Percentiles rank a stretch among this genome's conserved stretches.
phyloP scores from a whole-genome alignment of 1,140 invertebrate genomes.

The Teleopsis dalmanni region DNA sequence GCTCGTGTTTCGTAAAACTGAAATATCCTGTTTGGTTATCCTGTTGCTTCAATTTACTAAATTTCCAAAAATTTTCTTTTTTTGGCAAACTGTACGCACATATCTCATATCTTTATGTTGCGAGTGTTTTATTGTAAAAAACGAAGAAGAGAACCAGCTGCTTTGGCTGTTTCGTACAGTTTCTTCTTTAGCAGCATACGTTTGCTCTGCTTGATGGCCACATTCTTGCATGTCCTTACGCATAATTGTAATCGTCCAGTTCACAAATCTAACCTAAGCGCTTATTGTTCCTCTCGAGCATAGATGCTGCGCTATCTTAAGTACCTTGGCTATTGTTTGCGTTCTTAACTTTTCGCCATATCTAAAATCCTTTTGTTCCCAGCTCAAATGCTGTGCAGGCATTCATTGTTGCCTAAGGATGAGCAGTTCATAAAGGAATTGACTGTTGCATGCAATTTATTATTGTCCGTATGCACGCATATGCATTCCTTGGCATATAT shows the following conservation, averaged over 20 bases:
- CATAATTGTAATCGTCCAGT: too few relatives aligned
- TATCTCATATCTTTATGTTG: neutral
- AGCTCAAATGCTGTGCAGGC: constrained; percentile 3
- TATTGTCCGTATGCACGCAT: neutral
- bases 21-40: neutral
- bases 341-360: neutral
- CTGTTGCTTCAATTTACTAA: constrained; percentile 1
- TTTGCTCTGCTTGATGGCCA: too few relatives aligned
- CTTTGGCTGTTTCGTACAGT: too few relatives aligned
- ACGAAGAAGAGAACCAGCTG: too few relatives aligned
- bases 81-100: constrained; percentile 10
- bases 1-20: neutral
- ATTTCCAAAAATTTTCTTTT: neutral
- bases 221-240: too few relatives aligned
- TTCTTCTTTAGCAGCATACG: too few relatives aligned
- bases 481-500: neutral
- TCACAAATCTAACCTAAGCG: too few relatives aligned
- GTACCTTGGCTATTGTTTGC: neutral
- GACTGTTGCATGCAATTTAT: neutral
- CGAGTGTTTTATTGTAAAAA: neutral
- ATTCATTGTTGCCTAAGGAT: constrained; percentile 5
- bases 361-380: neutral
- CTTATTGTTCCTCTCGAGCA: too few relatives aligned
- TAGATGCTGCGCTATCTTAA: constrained; percentile 5
- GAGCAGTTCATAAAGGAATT: neutral